Evolutionary conservation across 2,113 vertebrate genomes (phyloP).

Genomic region (Peucedramus taeniatus): DNA sequence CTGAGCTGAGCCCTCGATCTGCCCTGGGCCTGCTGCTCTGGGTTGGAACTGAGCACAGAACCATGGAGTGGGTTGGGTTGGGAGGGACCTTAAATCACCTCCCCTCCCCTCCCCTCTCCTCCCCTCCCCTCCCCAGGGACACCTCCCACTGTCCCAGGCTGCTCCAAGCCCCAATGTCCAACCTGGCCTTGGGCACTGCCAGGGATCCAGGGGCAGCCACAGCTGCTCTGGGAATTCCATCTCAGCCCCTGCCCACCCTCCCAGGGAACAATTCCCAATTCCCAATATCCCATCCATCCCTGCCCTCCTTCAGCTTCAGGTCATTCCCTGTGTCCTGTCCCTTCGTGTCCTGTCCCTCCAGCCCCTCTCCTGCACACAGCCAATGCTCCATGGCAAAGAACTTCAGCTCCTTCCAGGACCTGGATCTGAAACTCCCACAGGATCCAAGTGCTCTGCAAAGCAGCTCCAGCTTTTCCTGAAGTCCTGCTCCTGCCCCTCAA

Average conservation of each 20-base stretch:
- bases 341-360: not conserved
- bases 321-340: not conserved
- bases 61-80: not conserved
- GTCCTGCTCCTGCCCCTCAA: not conserved
- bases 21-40: not conserved
- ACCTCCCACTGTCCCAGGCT: not conserved
- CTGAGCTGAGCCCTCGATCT: not conserved
- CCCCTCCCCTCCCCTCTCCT: not conserved
- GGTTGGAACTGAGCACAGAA: not conserved
- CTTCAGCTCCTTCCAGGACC: not conserved
- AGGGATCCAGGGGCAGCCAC: not conserved
- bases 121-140: not conserved
- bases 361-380: not conserved
- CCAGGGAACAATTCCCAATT: not conserved
- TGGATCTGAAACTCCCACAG: not conserved
- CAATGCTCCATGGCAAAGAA: rapidly evolving
- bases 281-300: not conserved
- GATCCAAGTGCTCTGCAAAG: not conserved
- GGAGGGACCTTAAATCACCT: rapidly evolving
- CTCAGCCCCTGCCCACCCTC: not conserved
- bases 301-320: no score
- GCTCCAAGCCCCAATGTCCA: not conserved
- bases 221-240: not conserved
- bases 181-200: not conserved
- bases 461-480: not conserved